Base-by-base conservation (phyloP, 92 coral and sea anemone genomes). In the Scolanthus callimorphus region DNA sequence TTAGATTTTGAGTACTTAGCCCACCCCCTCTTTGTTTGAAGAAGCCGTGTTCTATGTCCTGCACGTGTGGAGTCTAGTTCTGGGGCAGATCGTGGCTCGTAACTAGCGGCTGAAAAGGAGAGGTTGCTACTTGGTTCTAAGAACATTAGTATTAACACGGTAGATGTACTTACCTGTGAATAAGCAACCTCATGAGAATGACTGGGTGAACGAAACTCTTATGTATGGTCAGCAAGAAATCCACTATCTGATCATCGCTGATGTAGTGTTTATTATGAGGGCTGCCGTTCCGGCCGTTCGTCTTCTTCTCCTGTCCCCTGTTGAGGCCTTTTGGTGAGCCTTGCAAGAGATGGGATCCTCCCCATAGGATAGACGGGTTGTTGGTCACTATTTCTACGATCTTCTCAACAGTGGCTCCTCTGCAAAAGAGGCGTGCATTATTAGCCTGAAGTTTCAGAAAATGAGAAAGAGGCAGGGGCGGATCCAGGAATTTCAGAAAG, bases 331-430 rank as follows among this genome's bases (percentile, higher is more conserved):
- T 63, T 9, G 86, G 83, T 26, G 97, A 83, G 37, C 90, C 73
- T 1, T 76, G 59, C 19, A 79, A 90, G 29, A 91, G 79, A 17
- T 54, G 67, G 4, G 79, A 60, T 1, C 97, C 97, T n/a, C 97
- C 97, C 97, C 97, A 91, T 44, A 91, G 59, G 3, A 85, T 59
- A 2, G 85, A 71, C 0, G 97, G 89, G 41, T 84, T 85, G 70
- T 89, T 80, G 11, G 89, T 83, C 39, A 82, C 57, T 23, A 88
- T 83, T 47, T 85, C 88, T 19, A 91, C 91, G 2, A 91, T 63
- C 43, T 81, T 83, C 62, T 87, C 96, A 13, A 83, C 60, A 24
- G 78, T 83, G 2, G 88, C 95, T 1, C 97, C 97, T 52, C 95
- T 91, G 79, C 0, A 29, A 22, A 48, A 3, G 15, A 50, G 49